These are phyloP conservation scores for Hirudinaria manillensis DNA, from an alignment of 2,888 invertebrate genomes.

Conservation along the genomic window DNA sequence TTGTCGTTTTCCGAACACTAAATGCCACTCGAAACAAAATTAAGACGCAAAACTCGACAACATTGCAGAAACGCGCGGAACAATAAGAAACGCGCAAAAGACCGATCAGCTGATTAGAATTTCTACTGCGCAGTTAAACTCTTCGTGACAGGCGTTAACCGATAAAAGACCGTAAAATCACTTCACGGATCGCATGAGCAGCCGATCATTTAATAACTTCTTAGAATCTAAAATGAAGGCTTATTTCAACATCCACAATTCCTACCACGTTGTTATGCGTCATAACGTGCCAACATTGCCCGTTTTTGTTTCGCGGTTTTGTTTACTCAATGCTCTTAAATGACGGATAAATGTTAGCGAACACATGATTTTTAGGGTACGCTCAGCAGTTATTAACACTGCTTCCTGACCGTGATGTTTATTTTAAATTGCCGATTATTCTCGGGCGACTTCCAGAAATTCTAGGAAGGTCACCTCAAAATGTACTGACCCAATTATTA, in stretches of 20 bases:
- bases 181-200: neutral
- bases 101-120: conserved; percentile 18
- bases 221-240: too few species aligned
- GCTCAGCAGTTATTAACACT: neutral
- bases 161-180: neutral
- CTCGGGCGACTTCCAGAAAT: neutral
- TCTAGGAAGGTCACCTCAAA: too few species aligned
- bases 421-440: neutral
- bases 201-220: neutral
- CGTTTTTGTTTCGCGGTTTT: too few species aligned
- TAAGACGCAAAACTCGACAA: conserved; percentile 18
- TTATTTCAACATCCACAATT: too few species aligned
- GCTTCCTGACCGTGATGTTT: neutral
- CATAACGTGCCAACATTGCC: too few species aligned
- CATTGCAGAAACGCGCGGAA: conserved; percentile 6
- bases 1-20: too few species aligned
- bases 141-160: conserved; percentile 14
- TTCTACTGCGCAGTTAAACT: conserved; percentile 14
- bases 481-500: too few species aligned
- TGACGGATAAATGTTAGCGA: neutral
- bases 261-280: too few species aligned
- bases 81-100: conserved; percentile 19
- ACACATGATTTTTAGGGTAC: neutral
- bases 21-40: too few species aligned
- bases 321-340: conserved; percentile 2